Base-by-base conservation (phyloP, 2,888 invertebrate species). In the Atrina japonica region DNA sequence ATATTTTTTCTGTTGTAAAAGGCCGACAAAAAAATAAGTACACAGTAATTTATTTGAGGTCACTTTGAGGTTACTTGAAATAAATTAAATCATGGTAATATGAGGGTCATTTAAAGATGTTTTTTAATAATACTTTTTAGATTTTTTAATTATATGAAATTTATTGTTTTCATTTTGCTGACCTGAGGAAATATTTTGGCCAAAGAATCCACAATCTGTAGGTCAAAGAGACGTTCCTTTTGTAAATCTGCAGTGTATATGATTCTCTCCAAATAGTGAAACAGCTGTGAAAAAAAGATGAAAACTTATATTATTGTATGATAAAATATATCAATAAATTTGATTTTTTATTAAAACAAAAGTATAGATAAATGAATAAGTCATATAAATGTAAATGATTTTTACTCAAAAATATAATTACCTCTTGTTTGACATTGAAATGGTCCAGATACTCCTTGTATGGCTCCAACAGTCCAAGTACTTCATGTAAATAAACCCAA, bases 231-330 rank as follows among this genome's bases (percentile, higher is more conserved):
- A 45, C 82, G 79, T 58, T 86, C 88, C 63, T 80, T 84, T 72
- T 88, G 81, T 11, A 73, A 56, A 18, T 83, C 78, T 14, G 80
- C 73, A 76, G 88, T 86, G 29, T 84, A 79, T 3, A 83, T 30
- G 3, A 88, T 73, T 49, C 89, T 80, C 69, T 88, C 87, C 45
- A 89, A 40, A 63, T 89, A 89, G 64, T 89, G 89, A 27, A 66
- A 73, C 35, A 88, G 63, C 89, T 89, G 78, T 40, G 82, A 72
- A 60, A 25, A 55, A 29, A 59, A 53, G 1, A 25, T 16, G 21
- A 9, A 2, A 14, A 49, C 25, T 25, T 1, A 49, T 47, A 21
- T 18, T 14, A 1, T 18, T n/a, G n/a, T n/a, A n/a, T n/a, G n/a
- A n/a, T n/a, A n/a, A n/a, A n/a, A n/a, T n/a, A n/a, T n/a, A n/a